Evolutionary conservation across 2,113 vertebrate genomes (phyloP).

Genomic region (Seriola dumerili): DNA sequence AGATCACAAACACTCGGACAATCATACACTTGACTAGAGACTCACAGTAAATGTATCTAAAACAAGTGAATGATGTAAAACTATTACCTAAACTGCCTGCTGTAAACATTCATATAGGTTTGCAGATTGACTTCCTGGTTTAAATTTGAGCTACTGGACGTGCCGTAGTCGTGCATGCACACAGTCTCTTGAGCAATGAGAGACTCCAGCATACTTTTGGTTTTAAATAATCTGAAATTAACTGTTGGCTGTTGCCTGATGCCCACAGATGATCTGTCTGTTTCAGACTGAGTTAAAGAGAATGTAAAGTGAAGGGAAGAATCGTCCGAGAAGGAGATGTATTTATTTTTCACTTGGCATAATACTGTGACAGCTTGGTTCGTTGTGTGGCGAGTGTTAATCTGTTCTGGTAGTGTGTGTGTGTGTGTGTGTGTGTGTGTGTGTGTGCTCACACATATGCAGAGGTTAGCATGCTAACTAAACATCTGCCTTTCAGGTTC

Average conservation of each 20-base stretch:
- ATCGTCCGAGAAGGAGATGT: background rate
- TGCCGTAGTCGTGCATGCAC: background rate
- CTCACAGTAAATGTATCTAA: background rate
- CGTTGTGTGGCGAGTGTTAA: background rate
- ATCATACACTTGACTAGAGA: background rate
- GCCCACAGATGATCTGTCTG: background rate
- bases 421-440: background rate
- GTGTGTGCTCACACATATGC: background rate
- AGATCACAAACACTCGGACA: background rate
- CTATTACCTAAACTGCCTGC: background rate
- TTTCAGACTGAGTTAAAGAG: background rate
- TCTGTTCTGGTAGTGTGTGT: background rate
- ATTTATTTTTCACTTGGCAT: slow-evolving; percentile 15
- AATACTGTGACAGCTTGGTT: background rate
- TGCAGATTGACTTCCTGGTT: background rate
- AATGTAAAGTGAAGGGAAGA: background rate
- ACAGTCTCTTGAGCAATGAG: background rate
- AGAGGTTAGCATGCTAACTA: slow-evolving; percentile 1
- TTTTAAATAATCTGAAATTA: too few relatives aligned
- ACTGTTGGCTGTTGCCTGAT: too few relatives aligned
- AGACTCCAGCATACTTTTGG: background rate
- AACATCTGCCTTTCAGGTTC: slow-evolving; percentile 57
- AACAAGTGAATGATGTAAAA: background rate
- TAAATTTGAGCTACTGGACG: background rate
- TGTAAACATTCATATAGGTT: background rate